Evolutionary conservation across 2,888 invertebrate genomes (phyloP).

Genomic region (Acanthococcus lagerstroemiae): DNA sequence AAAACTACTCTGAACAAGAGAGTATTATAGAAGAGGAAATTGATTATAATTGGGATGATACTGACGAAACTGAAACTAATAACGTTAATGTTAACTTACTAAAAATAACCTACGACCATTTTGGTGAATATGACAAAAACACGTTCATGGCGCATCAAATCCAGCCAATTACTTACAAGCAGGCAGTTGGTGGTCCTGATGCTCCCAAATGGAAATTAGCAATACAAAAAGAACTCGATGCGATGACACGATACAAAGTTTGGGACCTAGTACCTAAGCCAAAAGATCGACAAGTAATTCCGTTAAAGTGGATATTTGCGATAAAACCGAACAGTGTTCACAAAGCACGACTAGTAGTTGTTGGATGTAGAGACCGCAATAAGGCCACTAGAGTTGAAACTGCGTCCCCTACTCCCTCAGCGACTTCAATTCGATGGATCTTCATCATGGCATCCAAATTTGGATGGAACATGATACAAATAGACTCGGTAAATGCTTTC

Average conservation of each 20-base stretch:
- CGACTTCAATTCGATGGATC: not conserved
- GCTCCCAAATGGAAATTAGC: not conserved
- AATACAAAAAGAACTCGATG: slow-evolving; percentile 4
- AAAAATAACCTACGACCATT: not conserved
- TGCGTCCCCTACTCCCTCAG: not conserved
- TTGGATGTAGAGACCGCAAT: slow-evolving; percentile 28
- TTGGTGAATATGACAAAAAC: not conserved
- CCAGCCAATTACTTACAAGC: not conserved
- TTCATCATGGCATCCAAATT: not conserved
- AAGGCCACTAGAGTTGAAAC: not conserved
- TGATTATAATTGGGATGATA: not conserved
- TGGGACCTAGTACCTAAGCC: not conserved
- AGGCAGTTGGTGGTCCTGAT: not conserved
- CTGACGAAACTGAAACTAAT: too few relatives aligned
- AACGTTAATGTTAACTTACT: not conserved
- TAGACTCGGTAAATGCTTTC: slow-evolving; percentile 34
- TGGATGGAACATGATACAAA: slow-evolving; percentile 7
- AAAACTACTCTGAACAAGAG: not conserved
- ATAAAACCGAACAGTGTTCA: slow-evolving; percentile 1
- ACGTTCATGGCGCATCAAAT: not conserved
- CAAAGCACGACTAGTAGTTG: slow-evolving; percentile 11
- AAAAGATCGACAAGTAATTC: not conserved
- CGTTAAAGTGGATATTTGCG: slow-evolving; percentile 6
- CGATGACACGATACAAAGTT: not conserved
- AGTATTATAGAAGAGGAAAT: not conserved